Conservation (phyloP, 2,113 vertebrate genomes). For the Oceanodroma tethys region DNA sequence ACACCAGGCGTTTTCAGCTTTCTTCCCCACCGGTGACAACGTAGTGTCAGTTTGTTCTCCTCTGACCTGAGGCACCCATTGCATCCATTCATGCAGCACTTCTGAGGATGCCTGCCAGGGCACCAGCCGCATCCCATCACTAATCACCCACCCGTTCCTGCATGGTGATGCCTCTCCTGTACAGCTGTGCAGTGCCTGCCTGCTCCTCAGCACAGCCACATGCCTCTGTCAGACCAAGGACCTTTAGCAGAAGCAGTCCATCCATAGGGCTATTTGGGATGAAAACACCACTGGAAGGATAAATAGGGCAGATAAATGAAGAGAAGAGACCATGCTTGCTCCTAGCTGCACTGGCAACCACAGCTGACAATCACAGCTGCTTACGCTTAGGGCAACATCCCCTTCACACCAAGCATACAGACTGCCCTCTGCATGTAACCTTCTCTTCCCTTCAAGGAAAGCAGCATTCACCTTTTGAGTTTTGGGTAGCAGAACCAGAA, state of each 20-base stretch:
- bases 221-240: background rate
- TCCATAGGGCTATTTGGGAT: accelerated
- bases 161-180: background rate
- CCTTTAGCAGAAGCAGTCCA: background rate
- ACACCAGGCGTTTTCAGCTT: background rate
- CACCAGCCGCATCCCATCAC: background rate
- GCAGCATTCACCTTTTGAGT: background rate
- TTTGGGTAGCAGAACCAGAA: background rate
- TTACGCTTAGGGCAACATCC: accelerated
- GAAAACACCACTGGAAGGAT: background rate
- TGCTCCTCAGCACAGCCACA: background rate
- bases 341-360: background rate
- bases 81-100: background rate
- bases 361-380: background rate
- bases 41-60: background rate
- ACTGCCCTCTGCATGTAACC: background rate
- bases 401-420: background rate
- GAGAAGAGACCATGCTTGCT: background rate
- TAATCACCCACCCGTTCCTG: accelerated
- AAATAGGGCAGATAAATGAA: background rate
- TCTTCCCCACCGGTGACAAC: background rate
- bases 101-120: background rate
- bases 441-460: background rate
- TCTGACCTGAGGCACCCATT: background rate
- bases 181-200: background rate